phyloP scores from a whole-genome alignment of 2,113 vertebrate genomes.

The Nesoenas mayeri region DNA sequence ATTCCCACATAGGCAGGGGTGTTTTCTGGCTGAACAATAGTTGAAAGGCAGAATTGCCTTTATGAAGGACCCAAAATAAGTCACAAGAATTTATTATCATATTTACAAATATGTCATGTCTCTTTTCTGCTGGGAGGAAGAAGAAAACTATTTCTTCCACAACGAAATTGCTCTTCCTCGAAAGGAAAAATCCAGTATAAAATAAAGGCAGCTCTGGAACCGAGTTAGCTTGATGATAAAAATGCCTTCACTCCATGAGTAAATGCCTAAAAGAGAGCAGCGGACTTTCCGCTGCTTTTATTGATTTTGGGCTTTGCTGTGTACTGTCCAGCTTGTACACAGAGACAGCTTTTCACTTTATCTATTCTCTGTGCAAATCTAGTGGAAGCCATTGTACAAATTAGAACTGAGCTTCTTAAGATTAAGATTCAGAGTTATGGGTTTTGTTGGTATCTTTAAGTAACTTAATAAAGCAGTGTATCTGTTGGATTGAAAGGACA shows the following conservation, averaged over 20 bases:
- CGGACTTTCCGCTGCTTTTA: background rate
- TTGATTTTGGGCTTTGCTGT: constrained; percentile 8
- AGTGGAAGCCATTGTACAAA: constrained; percentile 29
- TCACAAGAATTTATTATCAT: background rate
- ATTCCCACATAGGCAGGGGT: background rate
- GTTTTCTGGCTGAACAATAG: background rate
- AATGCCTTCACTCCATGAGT: background rate
- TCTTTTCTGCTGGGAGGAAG: background rate
- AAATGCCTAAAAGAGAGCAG: background rate
- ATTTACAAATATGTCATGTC: background rate
- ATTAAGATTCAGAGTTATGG: constrained; percentile 26
- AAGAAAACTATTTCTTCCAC: background rate
- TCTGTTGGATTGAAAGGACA: background rate
- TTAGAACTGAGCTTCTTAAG: background rate
- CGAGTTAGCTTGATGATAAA: background rate
- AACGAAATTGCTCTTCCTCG: background rate
- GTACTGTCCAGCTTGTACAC: background rate
- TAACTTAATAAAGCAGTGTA: constrained; percentile 42
- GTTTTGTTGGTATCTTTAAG: constrained; percentile 21
- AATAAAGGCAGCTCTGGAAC: background rate
- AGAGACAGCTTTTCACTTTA: constrained; percentile 28
- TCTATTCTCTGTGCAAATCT: constrained; percentile 20
- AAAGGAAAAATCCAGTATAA: background rate
- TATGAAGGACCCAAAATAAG: background rate
- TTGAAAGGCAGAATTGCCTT: background rate